These are phyloP conservation scores for Hyposoter didymator DNA, from an alignment of 2,888 invertebrate genomes.

Conservation along the genomic window DNA sequence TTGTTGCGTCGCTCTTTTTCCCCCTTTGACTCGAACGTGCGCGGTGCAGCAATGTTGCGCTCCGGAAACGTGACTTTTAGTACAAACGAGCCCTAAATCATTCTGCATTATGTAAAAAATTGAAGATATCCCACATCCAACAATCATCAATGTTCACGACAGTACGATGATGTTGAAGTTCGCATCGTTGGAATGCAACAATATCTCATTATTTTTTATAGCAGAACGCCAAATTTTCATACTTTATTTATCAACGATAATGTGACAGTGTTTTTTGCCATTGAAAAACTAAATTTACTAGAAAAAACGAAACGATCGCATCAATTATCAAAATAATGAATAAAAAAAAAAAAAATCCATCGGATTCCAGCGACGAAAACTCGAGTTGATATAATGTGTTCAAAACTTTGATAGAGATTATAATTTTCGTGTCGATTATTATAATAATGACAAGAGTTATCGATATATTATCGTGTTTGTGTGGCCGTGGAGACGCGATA, in stretches of 20 bases:
- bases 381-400: no score
- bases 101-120: neutral
- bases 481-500: neutral
- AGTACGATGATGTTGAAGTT: neutral
- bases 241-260: no score
- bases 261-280: no score
- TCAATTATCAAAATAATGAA: no score
- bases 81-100: neutral
- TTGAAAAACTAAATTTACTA: no score
- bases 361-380: no score
- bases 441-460: neutral
- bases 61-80: neutral
- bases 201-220: neutral
- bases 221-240: neutral
- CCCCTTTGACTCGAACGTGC: neutral
- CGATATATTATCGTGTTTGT: constrained; percentile 22
- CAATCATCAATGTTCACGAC: neutral
- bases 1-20: neutral
- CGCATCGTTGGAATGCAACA: neutral
- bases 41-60: neutral
- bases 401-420: neutral
- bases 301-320: no score
- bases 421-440: neutral
- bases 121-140: neutral
- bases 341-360: no score